A percentile compares a stretch with the other conserved stretches of the same genome.
Conservation (phyloP, 2,113 vertebrate species). For the Corythornis vintsioides region DNA sequence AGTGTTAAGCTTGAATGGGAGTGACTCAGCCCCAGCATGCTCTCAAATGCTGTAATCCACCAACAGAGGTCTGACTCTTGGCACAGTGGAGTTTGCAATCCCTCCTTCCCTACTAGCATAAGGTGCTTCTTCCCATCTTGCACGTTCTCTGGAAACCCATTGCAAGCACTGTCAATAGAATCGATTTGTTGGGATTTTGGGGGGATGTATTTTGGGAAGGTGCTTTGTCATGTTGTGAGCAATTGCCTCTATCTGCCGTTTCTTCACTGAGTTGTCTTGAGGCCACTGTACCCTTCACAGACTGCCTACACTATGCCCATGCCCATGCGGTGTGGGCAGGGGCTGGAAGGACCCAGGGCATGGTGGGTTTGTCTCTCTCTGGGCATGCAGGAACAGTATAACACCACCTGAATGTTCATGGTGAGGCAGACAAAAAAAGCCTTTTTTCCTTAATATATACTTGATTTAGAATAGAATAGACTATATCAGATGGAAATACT, state of each 20-base stretch:
- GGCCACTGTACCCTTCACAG: neutral
- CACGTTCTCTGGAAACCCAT: neutral
- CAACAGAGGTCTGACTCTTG: neutral
- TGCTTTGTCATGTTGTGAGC: neutral
- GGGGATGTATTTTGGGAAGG: neutral
- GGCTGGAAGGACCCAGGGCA: neutral
- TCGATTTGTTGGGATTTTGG: neutral
- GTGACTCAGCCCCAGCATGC: neutral
- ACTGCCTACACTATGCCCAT: rapidly evolving
- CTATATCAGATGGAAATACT: neutral
- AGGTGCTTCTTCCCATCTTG: neutral
- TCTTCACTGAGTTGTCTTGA: neutral
- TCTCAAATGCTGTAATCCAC: neutral
- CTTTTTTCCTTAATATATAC: neutral
- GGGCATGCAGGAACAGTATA: neutral
- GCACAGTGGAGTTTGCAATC: neutral
- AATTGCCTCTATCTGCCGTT: neutral
- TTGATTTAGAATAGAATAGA: neutral
- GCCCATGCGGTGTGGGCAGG: neutral
- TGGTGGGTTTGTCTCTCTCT: neutral
- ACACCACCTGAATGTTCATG: neutral
- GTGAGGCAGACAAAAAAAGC: neutral
- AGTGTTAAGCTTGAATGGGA: rapidly evolving
- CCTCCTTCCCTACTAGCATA: neutral
- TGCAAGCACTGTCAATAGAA: neutral